Percentiles rank a stretch among this genome's conserved stretches.
Evolutionary conservation across 30 jellyfish, hydroid and myxozoan species (phyloP).

Genomic region (Nemopilema nomurai): DNA sequence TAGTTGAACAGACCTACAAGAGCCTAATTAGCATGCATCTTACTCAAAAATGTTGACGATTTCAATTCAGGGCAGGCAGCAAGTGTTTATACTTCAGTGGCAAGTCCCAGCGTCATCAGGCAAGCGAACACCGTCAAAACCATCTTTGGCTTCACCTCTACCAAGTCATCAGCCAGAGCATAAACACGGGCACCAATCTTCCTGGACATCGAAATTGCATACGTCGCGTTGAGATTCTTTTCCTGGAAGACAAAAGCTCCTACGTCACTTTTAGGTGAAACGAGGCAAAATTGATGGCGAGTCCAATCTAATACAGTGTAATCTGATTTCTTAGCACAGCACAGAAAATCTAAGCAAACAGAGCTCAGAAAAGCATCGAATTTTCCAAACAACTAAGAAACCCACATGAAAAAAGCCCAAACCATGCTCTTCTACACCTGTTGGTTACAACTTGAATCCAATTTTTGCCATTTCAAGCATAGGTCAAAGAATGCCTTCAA

Average conservation of each 20-base stretch:
- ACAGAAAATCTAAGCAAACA: too few relatives aligned
- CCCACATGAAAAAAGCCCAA: too few relatives aligned
- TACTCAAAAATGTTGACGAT: neutral
- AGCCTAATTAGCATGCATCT: neutral
- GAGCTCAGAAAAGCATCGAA: too few relatives aligned
- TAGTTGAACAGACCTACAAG: neutral
- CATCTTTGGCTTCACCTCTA: constrained; percentile 99
- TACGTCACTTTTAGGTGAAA: neutral
- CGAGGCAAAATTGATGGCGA: too few relatives aligned
- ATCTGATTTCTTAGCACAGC: too few relatives aligned
- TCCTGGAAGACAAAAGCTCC: constrained; percentile 60
- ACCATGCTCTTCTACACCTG: too few relatives aligned
- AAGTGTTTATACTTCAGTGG: constrained; percentile 34
- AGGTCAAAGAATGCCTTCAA: too few relatives aligned
- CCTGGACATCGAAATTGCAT: constrained; percentile 96
- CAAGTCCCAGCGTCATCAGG: constrained; percentile 71
- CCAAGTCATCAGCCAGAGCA: constrained; percentile 98
- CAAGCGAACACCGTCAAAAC: constrained; percentile 98
- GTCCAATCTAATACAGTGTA: too few relatives aligned
- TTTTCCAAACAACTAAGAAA: too few relatives aligned
- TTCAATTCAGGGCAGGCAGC: neutral
- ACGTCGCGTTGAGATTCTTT: constrained; percentile 85
- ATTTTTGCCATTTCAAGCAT: too few relatives aligned
- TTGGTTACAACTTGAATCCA: too few relatives aligned
- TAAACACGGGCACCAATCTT: constrained; percentile 98